Evolutionary conservation across 2,888 invertebrate species (phyloP).

Genomic region (Opisthograptis luteolata): DNA sequence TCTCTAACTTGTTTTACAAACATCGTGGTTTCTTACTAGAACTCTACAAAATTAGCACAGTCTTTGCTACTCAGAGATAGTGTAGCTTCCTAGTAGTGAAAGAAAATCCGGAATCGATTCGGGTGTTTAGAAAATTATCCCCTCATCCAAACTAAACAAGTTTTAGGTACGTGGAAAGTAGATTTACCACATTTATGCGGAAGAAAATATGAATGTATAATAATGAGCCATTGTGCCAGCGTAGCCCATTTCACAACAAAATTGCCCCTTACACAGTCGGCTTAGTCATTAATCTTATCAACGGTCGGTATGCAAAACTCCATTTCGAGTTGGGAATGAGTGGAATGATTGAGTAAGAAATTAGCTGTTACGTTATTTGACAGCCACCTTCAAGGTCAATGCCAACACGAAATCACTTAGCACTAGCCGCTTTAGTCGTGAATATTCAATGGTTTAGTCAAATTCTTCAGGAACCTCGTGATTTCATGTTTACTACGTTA

Average conservation of each 20-base stretch:
- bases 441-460: conserved; percentile 11
- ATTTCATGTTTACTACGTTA: not conserved
- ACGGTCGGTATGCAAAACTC: conserved; percentile 15
- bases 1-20: too few relatives aligned
- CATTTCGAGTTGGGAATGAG: conserved; percentile 27
- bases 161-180: too few relatives aligned
- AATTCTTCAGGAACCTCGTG: not conserved
- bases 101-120: too few relatives aligned
- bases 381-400: conserved; percentile 27
- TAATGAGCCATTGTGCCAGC: too few relatives aligned
- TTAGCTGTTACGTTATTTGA: conserved; percentile 22
- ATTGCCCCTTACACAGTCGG: not conserved
- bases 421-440: not conserved
- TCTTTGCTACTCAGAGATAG: too few relatives aligned
- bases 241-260: not conserved
- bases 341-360: conserved; percentile 26
- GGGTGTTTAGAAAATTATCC: too few relatives aligned
- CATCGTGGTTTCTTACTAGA: too few relatives aligned
- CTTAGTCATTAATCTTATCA: conserved; percentile 25
- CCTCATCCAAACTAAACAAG: too few relatives aligned
- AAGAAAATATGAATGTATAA: too few relatives aligned
- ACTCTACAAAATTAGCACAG: too few relatives aligned
- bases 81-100: too few relatives aligned
- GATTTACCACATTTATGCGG: too few relatives aligned
- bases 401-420: conserved; percentile 19